Base-by-base conservation (phyloP, 2,888 invertebrate genomes). In the Ophion slaviceki region DNA sequence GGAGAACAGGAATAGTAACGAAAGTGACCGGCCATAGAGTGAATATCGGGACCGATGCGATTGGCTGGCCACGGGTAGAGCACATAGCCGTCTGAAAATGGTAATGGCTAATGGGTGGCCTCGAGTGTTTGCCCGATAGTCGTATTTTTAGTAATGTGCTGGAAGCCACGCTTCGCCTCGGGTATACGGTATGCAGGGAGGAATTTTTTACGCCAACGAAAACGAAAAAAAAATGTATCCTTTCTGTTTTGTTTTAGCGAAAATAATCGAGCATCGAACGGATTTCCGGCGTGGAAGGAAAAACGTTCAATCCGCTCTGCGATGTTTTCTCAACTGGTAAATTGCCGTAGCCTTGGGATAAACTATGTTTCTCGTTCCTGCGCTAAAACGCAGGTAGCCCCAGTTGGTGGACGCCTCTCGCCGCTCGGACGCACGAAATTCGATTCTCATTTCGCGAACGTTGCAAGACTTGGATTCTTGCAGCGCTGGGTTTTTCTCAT, bases 91-190 rank as follows among this genome's bases (percentile, higher is more conserved):
- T 89, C 91, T 91, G 91, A 90, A 88, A 91, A 92, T 90, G 90
- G 89, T 89, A 89, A 89, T 85, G 87, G 90, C 90, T 91, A 91
- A 92, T 92, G 91, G 91, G 81, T 59, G 89, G 88, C 87, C 90
- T 90, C 90, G 89, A 90, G 91, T 91, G 91, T 91, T 91, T 90
- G 89, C 87, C 86, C 88, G 88, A 87, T 85, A 88, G 84, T 77
- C 80, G 86, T 91, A 91, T 90, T 91, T 90, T 90, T 90, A 91
- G 89, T 85, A 66, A 84, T 87, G 87, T 83, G 86, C 87, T 84
- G 66, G 84, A 83, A 70, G 71, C 36, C 28, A 62, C 24, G 59
- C 77, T 72, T 11, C 45, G 61, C 78, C n/a, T 71, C 62, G 71
- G 20, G 45, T 66, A 32, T 32, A 59, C 61, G 32, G 20, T 28